Percentiles rank a stretch among this genome's conserved stretches.
Conservation (phyloP, 2,888 invertebrate genomes). For the Acanthosepion lycidas region DNA sequence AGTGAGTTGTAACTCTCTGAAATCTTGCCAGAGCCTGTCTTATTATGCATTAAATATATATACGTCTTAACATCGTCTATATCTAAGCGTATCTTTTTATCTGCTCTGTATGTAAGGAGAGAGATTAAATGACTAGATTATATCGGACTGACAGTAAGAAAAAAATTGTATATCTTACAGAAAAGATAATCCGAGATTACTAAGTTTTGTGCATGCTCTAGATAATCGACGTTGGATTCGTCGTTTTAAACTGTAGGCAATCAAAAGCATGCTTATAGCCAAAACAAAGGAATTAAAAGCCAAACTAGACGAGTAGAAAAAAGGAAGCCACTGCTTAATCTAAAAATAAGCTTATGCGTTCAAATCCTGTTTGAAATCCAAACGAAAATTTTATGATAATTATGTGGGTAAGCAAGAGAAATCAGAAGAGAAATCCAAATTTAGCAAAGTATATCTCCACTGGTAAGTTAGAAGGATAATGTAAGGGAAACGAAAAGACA, state of each 20-base stretch:
- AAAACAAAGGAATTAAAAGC: constrained; percentile 4
- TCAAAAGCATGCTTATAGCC: neutral
- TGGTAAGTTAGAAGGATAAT: neutral
- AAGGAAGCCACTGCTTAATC: neutral
- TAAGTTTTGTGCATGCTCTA: neutral
- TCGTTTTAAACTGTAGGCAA: neutral
- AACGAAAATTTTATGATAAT: neutral
- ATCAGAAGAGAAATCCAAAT: neutral
- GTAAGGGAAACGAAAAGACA: too few species aligned
- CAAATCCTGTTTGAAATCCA: neutral
- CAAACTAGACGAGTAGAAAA: neutral
- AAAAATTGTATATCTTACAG: neutral
- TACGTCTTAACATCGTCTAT: neutral
- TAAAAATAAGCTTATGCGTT: neutral
- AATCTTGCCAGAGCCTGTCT: too few species aligned
- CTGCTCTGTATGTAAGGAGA: neutral
- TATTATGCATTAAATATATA: neutral
- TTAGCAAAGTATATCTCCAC: neutral
- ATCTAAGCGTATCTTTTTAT: neutral
- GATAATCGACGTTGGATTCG: neutral
- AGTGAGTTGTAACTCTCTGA: too few species aligned
- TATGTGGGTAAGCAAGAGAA: neutral
- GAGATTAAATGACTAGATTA: neutral
- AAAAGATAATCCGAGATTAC: neutral
- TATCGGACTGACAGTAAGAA: neutral